A percentile compares a stretch with the other conserved stretches of the same genome.
Conservation (phyloP, 2,797 vertebrate genomes). For the Aviceda leuphotes region DNA sequence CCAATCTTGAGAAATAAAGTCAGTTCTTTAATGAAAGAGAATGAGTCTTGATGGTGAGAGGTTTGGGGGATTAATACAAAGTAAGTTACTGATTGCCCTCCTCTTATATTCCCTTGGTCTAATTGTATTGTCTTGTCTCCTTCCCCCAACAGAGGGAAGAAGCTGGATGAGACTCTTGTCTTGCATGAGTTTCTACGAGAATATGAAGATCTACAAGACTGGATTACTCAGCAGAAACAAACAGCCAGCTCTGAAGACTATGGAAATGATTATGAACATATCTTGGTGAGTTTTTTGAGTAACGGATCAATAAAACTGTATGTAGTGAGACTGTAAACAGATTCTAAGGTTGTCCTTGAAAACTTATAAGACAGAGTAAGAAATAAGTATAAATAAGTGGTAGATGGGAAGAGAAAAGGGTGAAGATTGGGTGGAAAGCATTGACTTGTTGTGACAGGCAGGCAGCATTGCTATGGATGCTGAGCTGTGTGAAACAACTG, state of each 20-base stretch:
- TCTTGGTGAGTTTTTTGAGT: slow-evolving; percentile 77
- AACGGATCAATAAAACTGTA: neutral
- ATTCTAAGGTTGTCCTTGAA: neutral
- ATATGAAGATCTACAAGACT: slow-evolving; percentile 82
- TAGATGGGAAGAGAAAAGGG: neutral
- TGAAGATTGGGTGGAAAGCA: neutral
- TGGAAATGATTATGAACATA: slow-evolving; percentile 82
- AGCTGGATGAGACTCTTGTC: slow-evolving; percentile 80
- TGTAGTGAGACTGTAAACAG: neutral
- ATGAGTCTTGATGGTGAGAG: neutral
- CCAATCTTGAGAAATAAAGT: neutral
- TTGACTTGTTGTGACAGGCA: neutral
- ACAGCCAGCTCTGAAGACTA: slow-evolving; percentile 77
- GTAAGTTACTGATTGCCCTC: neutral
- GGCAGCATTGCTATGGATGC: neutral
- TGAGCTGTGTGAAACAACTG: neutral
- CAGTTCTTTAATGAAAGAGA: neutral
- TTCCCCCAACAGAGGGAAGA: slow-evolving; percentile 43
- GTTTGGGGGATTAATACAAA: neutral
- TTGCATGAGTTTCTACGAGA: slow-evolving; percentile 86
- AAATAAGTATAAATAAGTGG: neutral
- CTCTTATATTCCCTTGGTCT: neutral
- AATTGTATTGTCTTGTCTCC: neutral
- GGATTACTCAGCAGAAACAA: slow-evolving; percentile 83
- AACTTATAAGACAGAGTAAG: neutral